Evolutionary conservation across 2,113 vertebrate genomes (phyloP), one percentile per base, ranked within the genome.

Genomic region (Hydropotes inermis): DNA sequence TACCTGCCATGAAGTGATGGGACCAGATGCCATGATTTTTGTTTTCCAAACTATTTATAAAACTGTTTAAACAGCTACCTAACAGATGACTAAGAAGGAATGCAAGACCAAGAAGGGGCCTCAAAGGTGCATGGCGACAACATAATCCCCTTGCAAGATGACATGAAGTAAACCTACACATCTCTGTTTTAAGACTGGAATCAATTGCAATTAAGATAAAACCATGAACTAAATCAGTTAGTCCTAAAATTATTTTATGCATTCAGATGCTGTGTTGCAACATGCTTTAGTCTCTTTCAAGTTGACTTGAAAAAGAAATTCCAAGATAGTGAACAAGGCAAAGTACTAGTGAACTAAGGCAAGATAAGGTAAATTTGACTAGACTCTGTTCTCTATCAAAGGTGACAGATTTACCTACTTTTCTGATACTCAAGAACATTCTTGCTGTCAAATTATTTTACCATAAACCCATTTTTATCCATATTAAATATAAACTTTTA

Each of bases 371-470:
- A 82, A 94, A 98, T 94, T 92, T 92, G 74, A 27, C 54, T 23
- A 76, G 81, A 78, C 54, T 93, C 92, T 97, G 97, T 74, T 98
- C 82, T 95, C 43, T 86, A 67, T 97, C 94, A 96, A 21, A 33
- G 7, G 28, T 92, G 95, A 97, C 91, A 97, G 90, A 85, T 94
- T 91, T 90, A 84, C 87, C 95, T 89, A 16, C 64, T 87, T 95
- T 96, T 94, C 82, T 95, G 61, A 97, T 87, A 94, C 28, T 94
- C 23, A 55, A 84, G 50, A 36, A 94, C 81, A 97, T 97, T 96
- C 95, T 96, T 93, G 76, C 95, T 98, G 93, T 97, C 91, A 97
- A 96, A 92, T 96, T 97, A 93, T 97, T 97, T 94, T 93, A 91
- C 82, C 60, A 89, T 79, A 91, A 92, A 50, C 86, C 52, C 55